A percentile compares a stretch with the other conserved stretches of the same genome.
Evolutionary conservation across 2,113 vertebrate genomes (phyloP).

Genomic region (Sinocyclocheilus anshuiensis): DNA sequence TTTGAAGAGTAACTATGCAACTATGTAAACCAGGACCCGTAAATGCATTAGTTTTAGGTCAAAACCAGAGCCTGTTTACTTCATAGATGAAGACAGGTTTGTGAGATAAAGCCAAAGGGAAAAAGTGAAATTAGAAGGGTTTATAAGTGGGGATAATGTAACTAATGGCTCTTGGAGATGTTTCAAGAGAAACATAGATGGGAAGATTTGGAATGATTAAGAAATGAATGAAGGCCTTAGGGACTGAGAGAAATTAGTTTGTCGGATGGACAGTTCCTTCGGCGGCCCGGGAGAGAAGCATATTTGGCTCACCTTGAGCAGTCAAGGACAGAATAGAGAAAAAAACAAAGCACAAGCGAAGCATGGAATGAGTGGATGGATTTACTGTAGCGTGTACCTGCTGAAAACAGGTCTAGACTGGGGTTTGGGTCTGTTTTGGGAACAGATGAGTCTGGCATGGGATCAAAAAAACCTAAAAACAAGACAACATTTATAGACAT

Average conservation of each 20-base stretch:
- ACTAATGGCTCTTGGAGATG: not conserved
- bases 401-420: conserved; percentile 92
- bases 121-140: not conserved
- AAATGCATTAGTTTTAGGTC: not conserved
- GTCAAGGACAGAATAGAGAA: conserved; percentile 36
- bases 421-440: conserved; percentile 81
- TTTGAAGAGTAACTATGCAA: not conserved
- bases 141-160: conserved; percentile 1
- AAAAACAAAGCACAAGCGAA: not conserved
- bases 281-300: conserved; percentile 12
- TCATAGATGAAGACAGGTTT: not conserved
- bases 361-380: conserved; percentile 53
- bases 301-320: conserved; percentile 34
- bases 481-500: conserved; percentile 65
- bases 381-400: conserved; percentile 78
- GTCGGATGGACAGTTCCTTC: not conserved
- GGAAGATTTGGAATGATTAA: not conserved
- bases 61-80: not conserved
- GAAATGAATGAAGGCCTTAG: conserved; percentile 26
- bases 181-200: conserved; percentile 28
- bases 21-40: not conserved
- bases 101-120: not conserved
- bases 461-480: conserved; percentile 92
- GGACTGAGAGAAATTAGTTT: conserved; percentile 14
- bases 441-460: conserved; percentile 80